phyloP scores from a whole-genome alignment of 2,888 invertebrate genomes.

The Protonemura montana region DNA sequence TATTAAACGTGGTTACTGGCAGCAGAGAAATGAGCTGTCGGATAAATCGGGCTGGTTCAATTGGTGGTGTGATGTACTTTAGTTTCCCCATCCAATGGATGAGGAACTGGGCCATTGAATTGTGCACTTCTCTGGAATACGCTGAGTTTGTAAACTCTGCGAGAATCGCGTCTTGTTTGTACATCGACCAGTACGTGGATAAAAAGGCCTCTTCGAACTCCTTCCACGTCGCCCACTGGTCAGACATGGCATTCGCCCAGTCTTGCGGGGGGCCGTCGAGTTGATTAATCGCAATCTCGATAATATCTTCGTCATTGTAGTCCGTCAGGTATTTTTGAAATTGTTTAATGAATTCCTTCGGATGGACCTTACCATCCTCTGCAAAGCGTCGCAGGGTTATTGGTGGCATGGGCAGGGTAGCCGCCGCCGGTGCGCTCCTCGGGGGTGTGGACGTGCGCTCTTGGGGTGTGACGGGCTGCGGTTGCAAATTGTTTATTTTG shows the following conservation, averaged over 20 bases:
- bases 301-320: neutral
- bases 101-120: neutral
- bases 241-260: neutral
- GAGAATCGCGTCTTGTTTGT: neutral
- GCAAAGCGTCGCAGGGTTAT: neutral
- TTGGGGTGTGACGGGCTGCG: too few species aligned
- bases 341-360: neutral
- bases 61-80: neutral
- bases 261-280: neutral
- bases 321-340: neutral
- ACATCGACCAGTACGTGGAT: neutral
- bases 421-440: neutral
- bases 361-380: neutral
- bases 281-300: neutral
- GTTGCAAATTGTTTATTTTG: too few species aligned
- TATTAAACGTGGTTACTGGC: neutral
- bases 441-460: neutral
- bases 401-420: neutral
- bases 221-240: neutral
- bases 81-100: neutral
- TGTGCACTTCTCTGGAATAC: neutral
- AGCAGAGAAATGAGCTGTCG: neutral
- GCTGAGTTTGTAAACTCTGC: neutral
- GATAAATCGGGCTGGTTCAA: neutral
- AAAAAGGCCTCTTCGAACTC: neutral